Evolutionary conservation across 2,888 invertebrate species (phyloP).

Genomic region (Cinara cedri): DNA sequence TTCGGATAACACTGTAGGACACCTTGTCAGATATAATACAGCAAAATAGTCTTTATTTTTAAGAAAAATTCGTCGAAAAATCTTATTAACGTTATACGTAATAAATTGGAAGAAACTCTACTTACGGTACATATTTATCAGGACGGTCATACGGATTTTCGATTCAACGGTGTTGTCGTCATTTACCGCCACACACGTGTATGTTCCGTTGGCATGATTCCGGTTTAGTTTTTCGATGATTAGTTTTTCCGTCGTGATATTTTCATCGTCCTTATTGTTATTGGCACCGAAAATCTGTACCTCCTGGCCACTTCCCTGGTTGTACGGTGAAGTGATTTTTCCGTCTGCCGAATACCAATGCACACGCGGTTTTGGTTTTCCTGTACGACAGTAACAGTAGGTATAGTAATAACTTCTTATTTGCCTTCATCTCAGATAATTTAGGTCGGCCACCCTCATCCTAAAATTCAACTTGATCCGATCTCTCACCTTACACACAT

Average conservation of each 20-base stretch:
- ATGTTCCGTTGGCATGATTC: slow-evolving; percentile 45
- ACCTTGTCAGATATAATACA: too few species aligned
- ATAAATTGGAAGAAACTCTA: neutral
- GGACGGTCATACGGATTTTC: slow-evolving; percentile 33
- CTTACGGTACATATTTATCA: slow-evolving; percentile 52
- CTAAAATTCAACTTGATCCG: too few species aligned
- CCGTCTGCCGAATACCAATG: slow-evolving; percentile 40
- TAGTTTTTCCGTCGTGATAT: slow-evolving; percentile 20
- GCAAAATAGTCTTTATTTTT: too few species aligned
- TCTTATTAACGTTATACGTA: too few species aligned
- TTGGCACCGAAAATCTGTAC: neutral
- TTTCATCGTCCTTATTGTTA: neutral
- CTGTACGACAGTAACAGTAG: neutral
- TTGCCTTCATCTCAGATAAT: too few species aligned
- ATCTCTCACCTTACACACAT: too few species aligned
- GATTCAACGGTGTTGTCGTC: slow-evolving; percentile 34
- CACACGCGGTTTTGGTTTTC: slow-evolving; percentile 46
- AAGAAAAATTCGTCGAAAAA: too few species aligned
- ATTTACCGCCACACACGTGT: slow-evolving; percentile 29
- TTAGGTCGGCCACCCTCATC: too few species aligned
- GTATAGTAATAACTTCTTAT: too few species aligned
- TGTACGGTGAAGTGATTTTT: neutral
- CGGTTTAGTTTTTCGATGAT: slow-evolving; percentile 29
- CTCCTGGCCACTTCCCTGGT: neutral
- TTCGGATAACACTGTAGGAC: too few species aligned